A percentile compares a stretch with the other conserved stretches of the same genome.
phyloP scores from a whole-genome alignment of 2,888 invertebrate species.

The Adela reaumurella region DNA sequence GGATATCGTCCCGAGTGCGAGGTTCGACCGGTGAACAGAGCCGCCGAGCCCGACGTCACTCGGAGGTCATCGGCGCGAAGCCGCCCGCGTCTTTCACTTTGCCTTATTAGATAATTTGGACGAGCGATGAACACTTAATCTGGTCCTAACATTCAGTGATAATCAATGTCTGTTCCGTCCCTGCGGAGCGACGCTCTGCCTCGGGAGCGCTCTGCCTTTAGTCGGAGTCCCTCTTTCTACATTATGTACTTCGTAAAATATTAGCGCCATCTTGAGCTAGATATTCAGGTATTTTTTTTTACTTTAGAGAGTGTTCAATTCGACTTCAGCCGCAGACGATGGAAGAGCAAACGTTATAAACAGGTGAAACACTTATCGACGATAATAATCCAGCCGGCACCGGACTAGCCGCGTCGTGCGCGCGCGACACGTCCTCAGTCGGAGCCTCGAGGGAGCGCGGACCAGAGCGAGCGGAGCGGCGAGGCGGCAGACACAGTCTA shows the following conservation, averaged over 20 bases:
- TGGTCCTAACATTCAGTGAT: constrained; percentile 38
- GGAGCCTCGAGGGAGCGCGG: neutral
- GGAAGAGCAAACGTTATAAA: neutral
- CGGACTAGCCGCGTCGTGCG: constrained; percentile 43
- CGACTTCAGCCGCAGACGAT: constrained; percentile 6
- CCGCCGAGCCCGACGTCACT: too few species aligned
- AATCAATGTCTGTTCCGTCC: constrained; percentile 6
- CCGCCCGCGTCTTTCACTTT: constrained; percentile 31
- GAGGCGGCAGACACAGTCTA: too few species aligned
- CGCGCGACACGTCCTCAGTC: neutral
- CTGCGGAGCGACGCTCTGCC: neutral
- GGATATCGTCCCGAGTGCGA: too few species aligned
- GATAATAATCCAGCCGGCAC: constrained; percentile 51
- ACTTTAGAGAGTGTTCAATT: constrained; percentile 23
- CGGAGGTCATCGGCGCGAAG: neutral
- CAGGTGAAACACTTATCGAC: constrained; percentile 33
- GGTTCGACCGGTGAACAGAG: too few species aligned
- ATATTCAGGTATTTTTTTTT: constrained; percentile 14
- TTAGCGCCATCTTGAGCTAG: neutral
- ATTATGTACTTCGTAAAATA: neutral
- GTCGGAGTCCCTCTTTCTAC: neutral
- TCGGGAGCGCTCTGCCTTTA: neutral
- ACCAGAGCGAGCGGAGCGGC: neutral
- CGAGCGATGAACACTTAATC: constrained; percentile 48
- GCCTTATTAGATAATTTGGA: constrained; percentile 49